phyloP scores from a whole-genome alignment of 2,113 vertebrate genomes.

The Xiphophorus maculatus region DNA sequence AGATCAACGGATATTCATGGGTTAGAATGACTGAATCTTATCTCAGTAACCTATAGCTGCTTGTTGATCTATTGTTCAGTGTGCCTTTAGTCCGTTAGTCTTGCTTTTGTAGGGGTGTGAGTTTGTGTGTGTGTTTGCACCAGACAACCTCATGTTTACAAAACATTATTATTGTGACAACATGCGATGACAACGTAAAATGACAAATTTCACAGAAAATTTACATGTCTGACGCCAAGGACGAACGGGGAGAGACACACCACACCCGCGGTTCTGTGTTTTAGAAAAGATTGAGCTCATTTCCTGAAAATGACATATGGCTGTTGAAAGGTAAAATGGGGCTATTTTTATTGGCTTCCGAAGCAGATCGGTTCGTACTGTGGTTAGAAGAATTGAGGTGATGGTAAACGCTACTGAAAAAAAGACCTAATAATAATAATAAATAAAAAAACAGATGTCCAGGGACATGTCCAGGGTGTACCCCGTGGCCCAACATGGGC shows the following conservation, averaged over 20 bases:
- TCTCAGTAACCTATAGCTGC: background rate
- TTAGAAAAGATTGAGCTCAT: background rate
- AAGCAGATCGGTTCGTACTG: too few species aligned
- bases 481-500: too few species aligned
- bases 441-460: too few species aligned
- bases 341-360: background rate
- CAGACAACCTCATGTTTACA: conserved; percentile 24
- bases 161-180: conserved; percentile 46
- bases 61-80: background rate
- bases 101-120: too few species aligned
- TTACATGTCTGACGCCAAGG: background rate
- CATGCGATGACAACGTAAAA: conserved; percentile 27
- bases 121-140: background rate
- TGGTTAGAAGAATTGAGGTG: too few species aligned
- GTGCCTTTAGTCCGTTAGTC: too few species aligned
- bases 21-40: background rate
- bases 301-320: background rate
- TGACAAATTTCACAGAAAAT: background rate
- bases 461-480: too few species aligned
- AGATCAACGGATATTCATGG: background rate
- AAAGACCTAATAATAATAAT: too few species aligned
- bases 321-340: too few species aligned
- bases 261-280: background rate
- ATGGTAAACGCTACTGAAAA: too few species aligned
- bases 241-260: too few species aligned